Percentiles rank a stretch among this genome's conserved stretches.
Conservation (phyloP, 2,797 vertebrate species). For the Bucorvus abyssinicus region DNA sequence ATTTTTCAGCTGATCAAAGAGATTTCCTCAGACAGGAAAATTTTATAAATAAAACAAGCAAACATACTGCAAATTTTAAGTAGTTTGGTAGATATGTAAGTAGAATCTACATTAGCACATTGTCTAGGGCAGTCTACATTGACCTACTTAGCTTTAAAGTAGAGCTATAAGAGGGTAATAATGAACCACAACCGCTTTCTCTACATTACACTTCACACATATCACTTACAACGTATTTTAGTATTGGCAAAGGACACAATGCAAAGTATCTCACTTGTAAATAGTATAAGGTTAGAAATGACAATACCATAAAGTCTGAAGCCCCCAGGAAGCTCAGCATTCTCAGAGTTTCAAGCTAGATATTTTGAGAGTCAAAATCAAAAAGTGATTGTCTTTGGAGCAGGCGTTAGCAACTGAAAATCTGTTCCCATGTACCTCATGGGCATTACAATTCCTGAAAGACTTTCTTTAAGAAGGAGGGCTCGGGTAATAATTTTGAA, state of each 20-base stretch:
- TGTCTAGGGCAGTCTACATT: conserved; percentile 45
- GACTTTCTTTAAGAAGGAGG: neutral
- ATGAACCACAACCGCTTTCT: conserved; percentile 30
- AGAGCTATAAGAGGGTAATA: conserved; percentile 35
- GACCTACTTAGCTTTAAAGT: conserved; percentile 63
- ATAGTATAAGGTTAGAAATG: neutral
- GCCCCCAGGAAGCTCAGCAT: neutral
- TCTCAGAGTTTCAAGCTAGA: neutral
- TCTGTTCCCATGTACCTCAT: neutral
- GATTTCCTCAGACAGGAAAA: conserved; percentile 53
- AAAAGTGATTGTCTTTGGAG: neutral
- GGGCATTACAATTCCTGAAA: neutral
- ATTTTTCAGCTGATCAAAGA: conserved; percentile 70
- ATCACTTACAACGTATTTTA: conserved; percentile 15
- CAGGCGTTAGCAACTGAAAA: neutral
- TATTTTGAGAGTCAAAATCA: neutral
- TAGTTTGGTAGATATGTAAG: conserved; percentile 47
- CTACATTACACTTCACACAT: neutral
- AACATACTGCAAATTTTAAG: conserved; percentile 40
- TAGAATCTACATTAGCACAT: conserved; percentile 57
- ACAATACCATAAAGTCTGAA: neutral
- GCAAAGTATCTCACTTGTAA: neutral
- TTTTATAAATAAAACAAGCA: conserved; percentile 67
- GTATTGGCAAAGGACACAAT: neutral
- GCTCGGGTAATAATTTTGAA: neutral